phyloP scores from a whole-genome alignment of 2,888 invertebrate genomes.

The Selenia dentaria region DNA sequence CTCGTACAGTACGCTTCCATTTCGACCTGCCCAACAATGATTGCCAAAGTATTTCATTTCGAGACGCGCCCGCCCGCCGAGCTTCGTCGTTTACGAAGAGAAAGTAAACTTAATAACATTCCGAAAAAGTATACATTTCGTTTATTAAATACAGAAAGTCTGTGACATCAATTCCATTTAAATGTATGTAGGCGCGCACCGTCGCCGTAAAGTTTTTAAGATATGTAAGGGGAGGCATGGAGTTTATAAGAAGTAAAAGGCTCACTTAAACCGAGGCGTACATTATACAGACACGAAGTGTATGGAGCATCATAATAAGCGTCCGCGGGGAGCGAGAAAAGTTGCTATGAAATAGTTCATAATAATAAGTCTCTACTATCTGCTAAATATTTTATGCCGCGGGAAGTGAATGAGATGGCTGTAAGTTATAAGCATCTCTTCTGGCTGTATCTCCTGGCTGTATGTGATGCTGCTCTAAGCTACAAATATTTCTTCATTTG shows the following conservation, averaged over 20 bases:
- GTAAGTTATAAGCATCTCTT: slow-evolving; percentile 37
- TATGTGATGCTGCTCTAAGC: slow-evolving; percentile 19
- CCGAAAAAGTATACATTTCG: slow-evolving; percentile 31
- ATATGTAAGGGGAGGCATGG: slow-evolving; percentile 22
- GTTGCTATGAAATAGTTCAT: slow-evolving; percentile 54
- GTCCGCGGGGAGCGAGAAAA: slow-evolving; percentile 41
- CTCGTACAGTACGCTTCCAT: slow-evolving; percentile 38
- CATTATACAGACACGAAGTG: slow-evolving; percentile 22
- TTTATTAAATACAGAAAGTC: slow-evolving; percentile 25
- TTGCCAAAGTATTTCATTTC: slow-evolving; percentile 42
- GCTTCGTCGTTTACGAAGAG: slow-evolving; percentile 17
- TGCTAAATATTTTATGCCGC: slow-evolving; percentile 59
- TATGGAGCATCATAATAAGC: slow-evolving; percentile 38
- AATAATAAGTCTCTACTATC: slow-evolving; percentile 51
- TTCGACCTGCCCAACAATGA: slow-evolving; percentile 35
- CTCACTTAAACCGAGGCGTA: slow-evolving; percentile 22
- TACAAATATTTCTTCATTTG: slow-evolving; percentile 21
- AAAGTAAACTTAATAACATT: slow-evolving; percentile 24
- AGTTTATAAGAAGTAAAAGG: slow-evolving; percentile 23
- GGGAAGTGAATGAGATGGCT: slow-evolving; percentile 40
- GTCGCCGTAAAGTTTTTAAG: slow-evolving; percentile 26
- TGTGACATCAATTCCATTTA: slow-evolving; percentile 23
- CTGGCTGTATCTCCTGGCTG: slow-evolving; percentile 22
- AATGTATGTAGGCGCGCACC: slow-evolving; percentile 14
- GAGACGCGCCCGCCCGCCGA: slow-evolving; percentile 21